Base-by-base conservation (phyloP, 1,140 invertebrate species). In the Drosophila azteca region DNA sequence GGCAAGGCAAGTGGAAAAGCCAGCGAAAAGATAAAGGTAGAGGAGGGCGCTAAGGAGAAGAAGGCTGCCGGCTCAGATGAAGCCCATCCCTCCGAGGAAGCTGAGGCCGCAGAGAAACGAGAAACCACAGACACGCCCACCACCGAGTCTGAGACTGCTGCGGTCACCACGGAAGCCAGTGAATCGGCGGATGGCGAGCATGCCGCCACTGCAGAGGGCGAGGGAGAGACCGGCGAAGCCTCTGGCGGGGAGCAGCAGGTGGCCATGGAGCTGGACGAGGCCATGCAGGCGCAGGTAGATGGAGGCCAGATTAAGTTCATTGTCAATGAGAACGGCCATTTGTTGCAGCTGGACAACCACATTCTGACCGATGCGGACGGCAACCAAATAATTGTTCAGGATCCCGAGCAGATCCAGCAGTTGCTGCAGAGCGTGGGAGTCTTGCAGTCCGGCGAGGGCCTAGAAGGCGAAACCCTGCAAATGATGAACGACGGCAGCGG, bases 221-320 rank as follows among this genome's bases (percentile, higher is more conserved):
- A 79, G 0, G 73, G 60, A n/a, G 79, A 78, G 35, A 59, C 57
- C 2, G 57, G 35, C 11, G 85, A 89, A 24, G 71, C 52, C 15
- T 67, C 76, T 6, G 83, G 51, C 2, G 79, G 77, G 6, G 87
- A 91, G 53, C 80, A 90, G 62, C 85, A 90, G 35, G 89, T 91
- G 15, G 83, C 91, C 51, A 92, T 92, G 91, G 91, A 92, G 65
- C 63, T 92, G 31, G 91, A 92, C 45, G 91, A 92, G 44, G 71
- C 83, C 17, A 92, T 92, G 90, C 91, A 92, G 67, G 88, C 88
- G 0, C 85, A 91, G 63, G 91, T 90, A 6, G 91, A 92, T 49
- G 74, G 89, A 15, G 78, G 84, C 8, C 91, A 92, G 73, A 92
- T 92, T n/a, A 92, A 92, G 77, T 92, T 92, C 13, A 92, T 92